Evolutionary conservation across 1,140 invertebrate species (phyloP), one percentile per base, ranked within the genome.

Genomic region (Octopus bimaculoides): DNA sequence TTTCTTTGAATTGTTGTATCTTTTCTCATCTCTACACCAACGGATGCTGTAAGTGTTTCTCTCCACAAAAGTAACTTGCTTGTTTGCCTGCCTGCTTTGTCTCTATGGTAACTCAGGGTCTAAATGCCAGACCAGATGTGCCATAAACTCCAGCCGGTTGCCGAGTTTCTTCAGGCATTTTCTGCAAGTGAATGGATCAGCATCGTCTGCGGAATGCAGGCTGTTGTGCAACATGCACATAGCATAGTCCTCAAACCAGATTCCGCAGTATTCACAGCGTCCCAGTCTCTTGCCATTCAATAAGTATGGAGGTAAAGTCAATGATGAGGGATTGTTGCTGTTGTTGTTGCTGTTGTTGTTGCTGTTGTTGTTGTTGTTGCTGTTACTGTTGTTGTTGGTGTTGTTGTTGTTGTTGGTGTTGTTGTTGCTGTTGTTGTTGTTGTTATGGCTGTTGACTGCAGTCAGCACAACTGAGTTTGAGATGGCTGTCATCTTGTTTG

Each of bases 61-160:
- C 26, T 41, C 26, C 26, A 41, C 26, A 41, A 41, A 41, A 41
- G 26, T 41, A 41, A 41, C 3, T 41, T 41, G 26, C 26, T 41
- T 41, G 1, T 41, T 41, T 41, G 26, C 26, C 26, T 41, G 26
- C 26, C 26, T 41, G 26, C 26, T 41, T 41, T 41, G 3, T n/a
- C 14, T 9, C 20, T 77, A 77, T 54, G 52, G 53, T 53, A 56
- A 56, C 17, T 77, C 53, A 5, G 92, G 92, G 90, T 90, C 89
- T 92, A 93, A 92, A 92, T 93, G 92, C 93, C 93, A 92, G 91
- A 92, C 92, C 92, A 93, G 92, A 92, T 93, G 93, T 92, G 94
- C 93, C 90, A 93, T 94, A 92, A 93, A 89, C 83, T 90, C 86
- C 12, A 87, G 83, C 9, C 89, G 86, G 81, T 90, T 87, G 52